Percentiles rank a stretch among this genome's conserved stretches.
Conservation (phyloP, 2,888 invertebrate species). For the Scaptomyza tumidula region DNA sequence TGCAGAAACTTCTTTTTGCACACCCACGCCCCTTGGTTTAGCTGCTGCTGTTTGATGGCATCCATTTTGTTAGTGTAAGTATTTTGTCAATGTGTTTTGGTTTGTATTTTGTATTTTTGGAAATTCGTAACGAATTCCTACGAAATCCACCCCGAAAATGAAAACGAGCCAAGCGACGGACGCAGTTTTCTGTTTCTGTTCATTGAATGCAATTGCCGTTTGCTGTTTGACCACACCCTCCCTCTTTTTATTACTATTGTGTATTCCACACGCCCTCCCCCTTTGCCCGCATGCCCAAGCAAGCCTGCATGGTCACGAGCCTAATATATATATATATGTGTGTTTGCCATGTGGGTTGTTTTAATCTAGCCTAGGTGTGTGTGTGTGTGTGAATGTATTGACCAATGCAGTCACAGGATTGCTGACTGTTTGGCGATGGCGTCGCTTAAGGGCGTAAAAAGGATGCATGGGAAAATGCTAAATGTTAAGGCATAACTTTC, state of each 20-base stretch:
- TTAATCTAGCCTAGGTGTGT: conserved; percentile 18
- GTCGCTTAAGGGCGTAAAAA: conserved; percentile 18
- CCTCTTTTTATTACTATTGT: conserved; percentile 28
- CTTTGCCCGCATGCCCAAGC: neutral
- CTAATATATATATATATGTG: neutral
- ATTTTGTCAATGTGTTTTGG: conserved; percentile 36
- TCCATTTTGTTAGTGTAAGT: conserved; percentile 47
- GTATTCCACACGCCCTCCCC: conserved; percentile 19
- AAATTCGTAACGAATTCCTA: conserved; percentile 47
- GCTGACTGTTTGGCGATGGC: conserved; percentile 48
- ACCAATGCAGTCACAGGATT: conserved; percentile 68
- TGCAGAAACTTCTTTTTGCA: neutral
- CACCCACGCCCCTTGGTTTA: neutral
- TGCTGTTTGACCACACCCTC: conserved; percentile 58
- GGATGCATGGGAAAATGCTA: neutral
- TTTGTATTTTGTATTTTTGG: neutral
- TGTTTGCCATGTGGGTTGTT: conserved; percentile 59
- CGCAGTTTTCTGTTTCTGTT: neutral
- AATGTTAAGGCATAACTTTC: too few species aligned
- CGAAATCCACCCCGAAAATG: conserved; percentile 55
- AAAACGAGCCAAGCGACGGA: neutral
- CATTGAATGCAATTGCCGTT: conserved; percentile 41
- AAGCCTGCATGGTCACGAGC: conserved; percentile 34
- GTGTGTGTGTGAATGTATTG: conserved; percentile 48
- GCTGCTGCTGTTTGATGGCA: conserved; percentile 23